Percentiles rank a stretch among this genome's conserved stretches.
Conservation (phyloP, 2,797 vertebrate species). For the Myotis daubentonii region DNA sequence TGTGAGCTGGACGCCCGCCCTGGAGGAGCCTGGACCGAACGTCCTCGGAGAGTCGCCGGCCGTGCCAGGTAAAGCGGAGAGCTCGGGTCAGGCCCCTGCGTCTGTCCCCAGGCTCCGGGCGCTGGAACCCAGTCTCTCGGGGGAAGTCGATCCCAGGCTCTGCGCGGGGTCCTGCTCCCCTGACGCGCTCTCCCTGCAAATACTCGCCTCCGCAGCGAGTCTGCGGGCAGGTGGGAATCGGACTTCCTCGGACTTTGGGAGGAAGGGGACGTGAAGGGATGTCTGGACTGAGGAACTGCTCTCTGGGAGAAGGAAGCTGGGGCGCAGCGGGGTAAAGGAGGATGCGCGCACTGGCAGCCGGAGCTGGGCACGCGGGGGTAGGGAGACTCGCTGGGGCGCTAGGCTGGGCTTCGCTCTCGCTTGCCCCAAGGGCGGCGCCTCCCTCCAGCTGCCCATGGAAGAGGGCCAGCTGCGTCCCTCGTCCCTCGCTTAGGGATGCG, state of each 20-base stretch:
- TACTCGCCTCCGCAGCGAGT: not conserved
- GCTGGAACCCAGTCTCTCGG: not conserved
- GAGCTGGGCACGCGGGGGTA: not conserved
- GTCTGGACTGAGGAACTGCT: not conserved
- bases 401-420: not conserved
- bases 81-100: not conserved
- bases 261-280: not conserved
- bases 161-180: not conserved
- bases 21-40: conserved; percentile 10
- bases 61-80: conserved; percentile 67
- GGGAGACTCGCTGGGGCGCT: not conserved
- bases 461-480: not conserved
- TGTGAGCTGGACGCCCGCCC: conserved; percentile 72
- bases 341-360: not conserved
- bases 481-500: not conserved
- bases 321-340: not conserved
- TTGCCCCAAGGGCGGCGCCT: conserved; percentile 25
- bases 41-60: conserved; percentile 59
- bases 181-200: not conserved
- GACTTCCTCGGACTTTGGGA: conserved; percentile 64
- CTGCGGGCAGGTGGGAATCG: not conserved
- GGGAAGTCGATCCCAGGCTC: not conserved
- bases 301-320: not conserved
- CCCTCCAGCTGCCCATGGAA: not conserved
- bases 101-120: not conserved